These are phyloP conservation scores for Lepetodrilus schrolli DNA, from an alignment of 2,888 invertebrate species.

Conservation along the genomic window DNA sequence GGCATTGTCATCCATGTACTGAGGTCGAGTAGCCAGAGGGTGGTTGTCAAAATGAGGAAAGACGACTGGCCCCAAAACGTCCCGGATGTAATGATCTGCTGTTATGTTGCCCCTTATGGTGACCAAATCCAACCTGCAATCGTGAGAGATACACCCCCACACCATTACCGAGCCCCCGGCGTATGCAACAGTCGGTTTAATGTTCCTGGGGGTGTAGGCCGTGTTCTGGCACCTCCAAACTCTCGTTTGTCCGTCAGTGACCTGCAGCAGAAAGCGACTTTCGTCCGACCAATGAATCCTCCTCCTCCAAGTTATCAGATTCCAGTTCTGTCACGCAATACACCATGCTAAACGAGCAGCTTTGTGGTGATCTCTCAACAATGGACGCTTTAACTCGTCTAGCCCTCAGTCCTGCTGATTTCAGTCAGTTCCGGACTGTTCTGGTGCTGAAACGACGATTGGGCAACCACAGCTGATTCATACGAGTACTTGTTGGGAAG, in stretches of 20 bases:
- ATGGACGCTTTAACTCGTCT: neutral
- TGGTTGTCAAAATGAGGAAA: neutral
- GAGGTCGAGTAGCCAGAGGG: too few relatives aligned
- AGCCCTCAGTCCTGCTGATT: constrained; percentile 12
- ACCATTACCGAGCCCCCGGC: constrained; percentile 24
- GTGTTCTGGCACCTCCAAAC: constrained; percentile 27
- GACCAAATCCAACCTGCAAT: constrained; percentile 20
- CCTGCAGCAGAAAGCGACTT: constrained; percentile 17
- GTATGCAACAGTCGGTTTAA: constrained; percentile 13
- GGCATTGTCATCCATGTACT: neutral
- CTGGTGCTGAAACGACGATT: constrained; percentile 13
- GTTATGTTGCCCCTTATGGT: neutral
- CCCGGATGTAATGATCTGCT: neutral
- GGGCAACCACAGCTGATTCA: constrained; percentile 14
- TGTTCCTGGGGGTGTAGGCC: constrained; percentile 26
- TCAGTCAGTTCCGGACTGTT: neutral
- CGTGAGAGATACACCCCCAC: constrained; percentile 20
- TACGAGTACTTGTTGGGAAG: neutral
- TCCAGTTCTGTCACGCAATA: neutral
- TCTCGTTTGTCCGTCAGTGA: constrained; percentile 5
- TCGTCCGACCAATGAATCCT: constrained; percentile 14
- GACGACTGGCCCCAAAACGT: neutral
- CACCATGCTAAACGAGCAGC: neutral
- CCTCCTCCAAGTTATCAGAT: constrained; percentile 3
- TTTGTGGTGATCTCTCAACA: neutral